Percentiles rank a stretch among this genome's conserved stretches.
Conservation (phyloP, 2,797 vertebrate species). For the Streptopelia turtur region DNA sequence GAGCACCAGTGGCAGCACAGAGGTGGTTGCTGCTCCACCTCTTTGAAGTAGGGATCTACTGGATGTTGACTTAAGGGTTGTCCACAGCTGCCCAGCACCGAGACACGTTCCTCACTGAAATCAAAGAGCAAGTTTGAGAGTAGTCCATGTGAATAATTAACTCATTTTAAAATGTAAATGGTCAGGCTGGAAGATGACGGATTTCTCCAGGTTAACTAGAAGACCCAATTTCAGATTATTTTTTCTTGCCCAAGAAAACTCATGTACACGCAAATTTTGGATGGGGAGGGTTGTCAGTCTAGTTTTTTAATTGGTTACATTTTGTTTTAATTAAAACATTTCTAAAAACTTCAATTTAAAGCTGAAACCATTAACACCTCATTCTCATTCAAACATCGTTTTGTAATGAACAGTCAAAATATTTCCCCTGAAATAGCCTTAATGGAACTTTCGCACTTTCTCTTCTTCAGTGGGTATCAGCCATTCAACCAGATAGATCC, state of each 20-base stretch:
- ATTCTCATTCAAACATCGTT: background rate
- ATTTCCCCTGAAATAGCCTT: background rate
- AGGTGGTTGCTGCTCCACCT: background rate
- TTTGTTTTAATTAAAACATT: background rate
- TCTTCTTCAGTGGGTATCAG: background rate
- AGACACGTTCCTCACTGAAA: background rate
- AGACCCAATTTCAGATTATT: background rate
- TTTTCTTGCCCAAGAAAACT: background rate
- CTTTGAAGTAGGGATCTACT: background rate
- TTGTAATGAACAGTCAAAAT: background rate
- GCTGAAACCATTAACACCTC: background rate
- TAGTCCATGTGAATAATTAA: background rate
- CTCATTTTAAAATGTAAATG: background rate
- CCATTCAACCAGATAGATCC: background rate
- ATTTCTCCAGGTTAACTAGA: background rate
- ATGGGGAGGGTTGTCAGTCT: accelerated
- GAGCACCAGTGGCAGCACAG: accelerated
- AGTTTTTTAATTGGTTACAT: background rate
- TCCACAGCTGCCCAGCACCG: background rate
- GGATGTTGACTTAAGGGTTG: background rate
- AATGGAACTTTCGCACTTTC: background rate
- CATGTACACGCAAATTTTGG: background rate
- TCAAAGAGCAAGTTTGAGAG: background rate
- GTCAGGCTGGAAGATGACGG: accelerated
- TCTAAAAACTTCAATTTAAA: background rate